Evolutionary conservation across 2,797 vertebrate species (phyloP).

Genomic region (Onychomys arenicola): DNA sequence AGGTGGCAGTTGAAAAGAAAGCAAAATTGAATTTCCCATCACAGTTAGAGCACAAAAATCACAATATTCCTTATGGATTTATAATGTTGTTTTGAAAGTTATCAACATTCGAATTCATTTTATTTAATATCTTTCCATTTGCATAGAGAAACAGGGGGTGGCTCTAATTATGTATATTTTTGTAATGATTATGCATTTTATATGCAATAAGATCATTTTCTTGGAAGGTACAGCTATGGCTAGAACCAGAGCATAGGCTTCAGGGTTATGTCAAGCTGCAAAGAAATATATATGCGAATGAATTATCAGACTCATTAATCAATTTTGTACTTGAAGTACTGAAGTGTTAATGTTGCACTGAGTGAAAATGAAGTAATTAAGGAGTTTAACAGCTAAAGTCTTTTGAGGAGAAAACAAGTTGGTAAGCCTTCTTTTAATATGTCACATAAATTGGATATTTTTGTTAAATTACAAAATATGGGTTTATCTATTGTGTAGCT

Average conservation of each 20-base stretch:
- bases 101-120: constrained; percentile 62
- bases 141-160: constrained; percentile 62
- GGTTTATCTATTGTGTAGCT: constrained; percentile 65
- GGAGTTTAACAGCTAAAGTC: constrained; percentile 83
- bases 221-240: constrained; percentile 63
- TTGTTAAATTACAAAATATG: constrained; percentile 73
- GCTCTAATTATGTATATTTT: constrained; percentile 73
- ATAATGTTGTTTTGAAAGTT: constrained; percentile 63
- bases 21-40: constrained; percentile 6
- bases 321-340: constrained; percentile 85
- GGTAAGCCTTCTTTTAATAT: constrained; percentile 71
- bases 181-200: constrained; percentile 76
- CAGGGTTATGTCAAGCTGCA: constrained; percentile 74
- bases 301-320: constrained; percentile 85
- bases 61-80: neutral
- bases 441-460: constrained; percentile 74
- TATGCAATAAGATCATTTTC: constrained; percentile 78
- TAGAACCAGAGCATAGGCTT: constrained; percentile 54
- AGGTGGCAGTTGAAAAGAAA: neutral
- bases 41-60: constrained; percentile 25
- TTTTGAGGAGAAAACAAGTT: constrained; percentile 81
- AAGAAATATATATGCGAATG: constrained; percentile 80
- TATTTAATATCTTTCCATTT: constrained; percentile 58
- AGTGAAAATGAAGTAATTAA: constrained; percentile 87
- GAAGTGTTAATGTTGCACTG: constrained; percentile 83